phyloP scores from a whole-genome alignment of 2,113 vertebrate genomes.

The Ailuropoda melanoleuca region DNA sequence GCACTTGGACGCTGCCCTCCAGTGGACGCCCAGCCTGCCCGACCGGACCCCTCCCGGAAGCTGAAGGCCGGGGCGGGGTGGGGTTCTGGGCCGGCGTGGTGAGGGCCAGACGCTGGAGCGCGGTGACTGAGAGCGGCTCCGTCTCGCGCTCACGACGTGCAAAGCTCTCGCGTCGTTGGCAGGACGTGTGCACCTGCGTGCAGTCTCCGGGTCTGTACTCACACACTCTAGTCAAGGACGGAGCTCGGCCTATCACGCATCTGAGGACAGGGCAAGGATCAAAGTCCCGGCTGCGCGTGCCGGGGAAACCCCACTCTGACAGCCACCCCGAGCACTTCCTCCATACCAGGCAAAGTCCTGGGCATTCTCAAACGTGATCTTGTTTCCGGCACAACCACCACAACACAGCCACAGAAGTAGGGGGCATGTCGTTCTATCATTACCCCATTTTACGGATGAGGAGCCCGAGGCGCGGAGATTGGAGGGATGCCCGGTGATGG shows the following conservation, averaged over 20 bases:
- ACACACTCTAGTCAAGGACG: background rate
- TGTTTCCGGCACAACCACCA: background rate
- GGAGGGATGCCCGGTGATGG: background rate
- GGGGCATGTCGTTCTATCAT: background rate
- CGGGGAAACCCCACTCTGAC: background rate
- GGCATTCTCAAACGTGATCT: background rate
- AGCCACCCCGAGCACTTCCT: background rate
- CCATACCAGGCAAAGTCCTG: background rate
- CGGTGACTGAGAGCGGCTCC: background rate
- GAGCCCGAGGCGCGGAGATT: background rate
- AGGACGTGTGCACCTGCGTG: background rate
- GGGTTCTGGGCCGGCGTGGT: background rate
- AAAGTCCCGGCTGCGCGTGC: accelerated
- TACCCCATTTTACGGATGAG: background rate
- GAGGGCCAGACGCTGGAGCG: background rate
- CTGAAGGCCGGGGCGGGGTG: background rate
- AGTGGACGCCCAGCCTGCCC: background rate
- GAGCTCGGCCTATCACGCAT: background rate
- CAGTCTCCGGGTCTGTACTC: background rate
- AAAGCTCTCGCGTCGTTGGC: background rate
- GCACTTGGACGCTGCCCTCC: background rate
- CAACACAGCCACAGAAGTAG: no score
- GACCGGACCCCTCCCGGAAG: no score
- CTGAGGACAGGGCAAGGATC: background rate
- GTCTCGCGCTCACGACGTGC: background rate